phyloP scores from a whole-genome alignment of 1,140 invertebrate species.

The Drosophila miranda region DNA sequence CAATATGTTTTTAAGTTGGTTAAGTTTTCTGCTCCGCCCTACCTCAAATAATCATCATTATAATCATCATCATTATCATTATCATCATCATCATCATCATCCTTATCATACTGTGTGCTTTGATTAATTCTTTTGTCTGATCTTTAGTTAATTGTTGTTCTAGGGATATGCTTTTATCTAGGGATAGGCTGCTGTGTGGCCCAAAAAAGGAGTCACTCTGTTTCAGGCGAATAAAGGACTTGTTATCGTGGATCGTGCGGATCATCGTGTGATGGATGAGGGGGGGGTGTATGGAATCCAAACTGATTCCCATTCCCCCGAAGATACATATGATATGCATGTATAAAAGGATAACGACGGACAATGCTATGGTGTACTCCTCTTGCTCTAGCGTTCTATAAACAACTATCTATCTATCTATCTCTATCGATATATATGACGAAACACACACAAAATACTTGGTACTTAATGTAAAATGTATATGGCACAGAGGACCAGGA shows the following conservation, averaged over 20 bases:
- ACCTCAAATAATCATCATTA: conserved; percentile 54
- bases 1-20: conserved; percentile 80
- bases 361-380: neutral
- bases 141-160: no score
- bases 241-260: no score
- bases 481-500: conserved; percentile 39
- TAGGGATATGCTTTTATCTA: no score
- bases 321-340: no score
- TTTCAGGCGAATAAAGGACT: no score
- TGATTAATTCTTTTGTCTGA: conserved; percentile 2
- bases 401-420: conserved; percentile 16
- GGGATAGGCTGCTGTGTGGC: no score
- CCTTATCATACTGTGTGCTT: neutral
- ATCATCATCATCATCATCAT: no score
- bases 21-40: conserved; percentile 70
- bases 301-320: no score
- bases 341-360: conserved; percentile 6
- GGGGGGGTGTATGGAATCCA: no score
- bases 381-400: neutral
- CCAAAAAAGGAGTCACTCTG: no score
- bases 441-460: conserved; percentile 36
- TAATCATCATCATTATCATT: neutral
- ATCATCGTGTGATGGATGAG: no score
- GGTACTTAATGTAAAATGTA: conserved; percentile 51
- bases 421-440: conserved; percentile 11